Percentiles rank a stretch among this genome's conserved stretches.
phyloP scores from a whole-genome alignment of 2,888 invertebrate species.

The Rhagonycha lutea region DNA sequence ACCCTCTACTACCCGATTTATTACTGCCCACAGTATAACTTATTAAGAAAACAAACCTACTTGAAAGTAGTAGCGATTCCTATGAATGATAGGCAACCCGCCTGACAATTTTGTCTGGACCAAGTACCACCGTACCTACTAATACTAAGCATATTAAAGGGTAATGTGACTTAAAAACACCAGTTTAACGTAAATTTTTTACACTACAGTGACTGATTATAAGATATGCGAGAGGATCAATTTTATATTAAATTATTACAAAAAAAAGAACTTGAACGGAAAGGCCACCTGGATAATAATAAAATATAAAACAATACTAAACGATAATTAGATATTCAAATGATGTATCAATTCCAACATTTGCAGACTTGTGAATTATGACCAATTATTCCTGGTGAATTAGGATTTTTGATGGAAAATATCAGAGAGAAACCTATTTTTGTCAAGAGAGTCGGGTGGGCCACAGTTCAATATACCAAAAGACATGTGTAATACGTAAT shows the following conservation, averaged over 20 bases:
- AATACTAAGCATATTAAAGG: too few relatives aligned
- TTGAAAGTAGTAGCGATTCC: too few relatives aligned
- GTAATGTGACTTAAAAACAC: too few relatives aligned
- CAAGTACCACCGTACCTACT: too few relatives aligned
- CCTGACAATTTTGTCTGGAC: too few relatives aligned
- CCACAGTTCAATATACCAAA: background rate
- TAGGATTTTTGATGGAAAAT: background rate
- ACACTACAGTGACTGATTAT: background rate
- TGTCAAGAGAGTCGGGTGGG: background rate
- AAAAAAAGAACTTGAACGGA: background rate
- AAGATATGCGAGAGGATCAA: too few relatives aligned
- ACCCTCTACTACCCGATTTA: too few relatives aligned
- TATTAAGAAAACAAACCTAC: too few relatives aligned
- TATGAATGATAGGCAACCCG: too few relatives aligned
- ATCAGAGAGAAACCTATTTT: background rate
- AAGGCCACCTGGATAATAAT: background rate
- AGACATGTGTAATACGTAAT: background rate
- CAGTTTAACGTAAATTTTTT: too few relatives aligned
- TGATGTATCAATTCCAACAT: background rate
- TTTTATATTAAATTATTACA: too few relatives aligned
- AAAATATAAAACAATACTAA: background rate
- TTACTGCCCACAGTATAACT: too few relatives aligned
- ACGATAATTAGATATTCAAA: background rate
- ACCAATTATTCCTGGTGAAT: background rate
- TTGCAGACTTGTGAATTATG: background rate